Evolutionary conservation across 2,888 invertebrate genomes (phyloP).

Genomic region (Ferrisia virgata): DNA sequence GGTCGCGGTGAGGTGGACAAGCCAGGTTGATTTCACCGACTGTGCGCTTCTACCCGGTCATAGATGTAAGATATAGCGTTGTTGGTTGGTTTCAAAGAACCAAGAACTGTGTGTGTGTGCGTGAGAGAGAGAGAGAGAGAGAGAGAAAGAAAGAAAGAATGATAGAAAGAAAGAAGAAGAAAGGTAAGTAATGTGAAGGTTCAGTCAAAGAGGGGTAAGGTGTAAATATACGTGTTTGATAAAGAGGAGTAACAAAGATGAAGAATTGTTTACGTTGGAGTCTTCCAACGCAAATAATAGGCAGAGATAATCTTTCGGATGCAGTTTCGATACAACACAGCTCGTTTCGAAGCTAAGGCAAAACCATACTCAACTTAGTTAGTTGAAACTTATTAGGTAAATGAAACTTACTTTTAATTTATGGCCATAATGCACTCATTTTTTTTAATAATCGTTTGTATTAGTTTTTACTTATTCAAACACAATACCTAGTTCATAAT

Average conservation of each 20-base stretch:
- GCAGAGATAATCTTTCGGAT: slow-evolving; percentile 19
- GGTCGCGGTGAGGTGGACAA: slow-evolving; percentile 25
- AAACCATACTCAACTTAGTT: background rate
- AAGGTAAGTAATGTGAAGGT: background rate
- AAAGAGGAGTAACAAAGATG: slow-evolving; percentile 19
- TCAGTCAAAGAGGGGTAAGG: background rate
- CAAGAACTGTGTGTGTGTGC: too few relatives aligned
- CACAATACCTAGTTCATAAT: background rate
- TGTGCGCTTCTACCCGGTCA: slow-evolving; percentile 8
- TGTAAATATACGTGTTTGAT: slow-evolving; percentile 8
- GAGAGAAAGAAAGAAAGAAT: background rate
- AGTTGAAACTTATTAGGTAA: background rate
- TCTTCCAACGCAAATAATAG: slow-evolving; percentile 21
- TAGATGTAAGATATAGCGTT: slow-evolving; percentile 14
- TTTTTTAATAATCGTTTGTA: background rate
- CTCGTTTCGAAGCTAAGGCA: background rate
- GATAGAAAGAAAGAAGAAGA: background rate
- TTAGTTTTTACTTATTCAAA: background rate
- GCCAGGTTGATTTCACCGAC: slow-evolving; percentile 43
- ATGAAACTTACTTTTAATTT: background rate
- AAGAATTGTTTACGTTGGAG: slow-evolving; percentile 24
- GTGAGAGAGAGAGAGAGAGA: too few relatives aligned
- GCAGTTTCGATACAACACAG: slow-evolving; percentile 27
- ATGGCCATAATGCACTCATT: background rate
- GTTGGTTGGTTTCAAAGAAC: background rate